Evolutionary conservation across 1,140 invertebrate genomes (phyloP).

Genomic region (Chionoecetes opilio): DNA sequence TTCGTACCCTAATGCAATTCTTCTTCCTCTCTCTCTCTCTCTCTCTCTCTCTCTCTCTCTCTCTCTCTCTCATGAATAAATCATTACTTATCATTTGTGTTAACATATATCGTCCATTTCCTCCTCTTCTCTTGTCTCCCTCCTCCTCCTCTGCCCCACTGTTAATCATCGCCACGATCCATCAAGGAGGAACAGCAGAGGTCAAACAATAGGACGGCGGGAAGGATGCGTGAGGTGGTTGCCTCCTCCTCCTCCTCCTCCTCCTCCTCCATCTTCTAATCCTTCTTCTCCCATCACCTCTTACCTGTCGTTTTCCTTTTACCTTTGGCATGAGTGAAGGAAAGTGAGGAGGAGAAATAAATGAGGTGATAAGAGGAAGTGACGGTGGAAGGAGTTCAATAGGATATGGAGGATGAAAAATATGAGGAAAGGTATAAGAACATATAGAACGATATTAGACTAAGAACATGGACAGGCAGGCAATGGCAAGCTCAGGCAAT

Average conservation of each 20-base stretch:
- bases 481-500: too few species aligned
- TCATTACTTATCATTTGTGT: background rate
- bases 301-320: background rate
- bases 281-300: too few species aligned
- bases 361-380: background rate
- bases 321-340: background rate
- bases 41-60: constrained; percentile 25
- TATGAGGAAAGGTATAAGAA: background rate
- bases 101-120: constrained; percentile 1
- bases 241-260: background rate
- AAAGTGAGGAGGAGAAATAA: background rate
- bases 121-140: background rate
- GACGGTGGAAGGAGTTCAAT: background rate
- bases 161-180: constrained; percentile 18
- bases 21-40: constrained; percentile 7
- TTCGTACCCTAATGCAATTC: constrained; percentile 7
- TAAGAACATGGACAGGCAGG: too few species aligned
- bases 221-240: constrained; percentile 15
- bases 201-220: constrained; percentile 3
- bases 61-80: constrained; percentile 8
- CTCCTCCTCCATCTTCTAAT: too few species aligned
- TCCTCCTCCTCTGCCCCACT: background rate
- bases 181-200: constrained; percentile 4
- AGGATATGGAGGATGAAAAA: background rate
- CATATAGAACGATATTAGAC: background rate